Evolutionary conservation across 2,888 invertebrate species (phyloP).

Genomic region (Stenichneumon culpator): DNA sequence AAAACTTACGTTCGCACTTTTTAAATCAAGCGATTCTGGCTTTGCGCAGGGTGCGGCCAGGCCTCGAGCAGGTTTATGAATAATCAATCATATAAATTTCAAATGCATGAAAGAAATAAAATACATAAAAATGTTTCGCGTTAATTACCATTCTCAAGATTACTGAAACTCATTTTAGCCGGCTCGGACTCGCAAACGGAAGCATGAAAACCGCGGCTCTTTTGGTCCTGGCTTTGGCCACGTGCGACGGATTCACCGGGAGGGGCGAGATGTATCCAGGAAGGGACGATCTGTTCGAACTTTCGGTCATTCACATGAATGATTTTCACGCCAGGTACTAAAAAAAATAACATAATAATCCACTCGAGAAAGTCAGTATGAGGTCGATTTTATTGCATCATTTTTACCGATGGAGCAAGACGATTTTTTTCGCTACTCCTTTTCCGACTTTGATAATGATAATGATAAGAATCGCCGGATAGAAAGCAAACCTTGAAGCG

Average conservation of each 20-base stretch:
- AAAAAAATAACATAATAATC: not conserved
- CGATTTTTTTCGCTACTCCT: not conserved
- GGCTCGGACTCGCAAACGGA: not conserved
- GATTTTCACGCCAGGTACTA: constrained; percentile 87
- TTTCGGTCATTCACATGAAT: constrained; percentile 87
- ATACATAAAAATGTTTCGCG: not conserved
- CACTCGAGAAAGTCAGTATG: not conserved
- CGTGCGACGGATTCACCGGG: constrained; percentile 74
- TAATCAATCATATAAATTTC: not conserved
- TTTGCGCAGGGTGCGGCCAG: not conserved
- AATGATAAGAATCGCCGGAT: constrained; percentile 9
- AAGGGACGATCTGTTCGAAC: constrained; percentile 85
- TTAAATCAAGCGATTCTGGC: not conserved
- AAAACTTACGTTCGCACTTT: not conserved
- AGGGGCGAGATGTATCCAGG: constrained; percentile 75
- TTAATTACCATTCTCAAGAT: not conserved
- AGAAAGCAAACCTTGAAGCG: constrained; percentile 8
- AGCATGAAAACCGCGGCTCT: not conserved
- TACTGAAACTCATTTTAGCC: not conserved
- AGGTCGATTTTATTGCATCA: not conserved
- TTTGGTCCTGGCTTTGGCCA: constrained; percentile 47
- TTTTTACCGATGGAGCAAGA: not conserved
- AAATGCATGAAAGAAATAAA: not conserved
- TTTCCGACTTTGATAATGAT: not conserved
- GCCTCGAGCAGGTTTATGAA: constrained; percentile 5